A percentile compares a stretch with the other conserved stretches of the same genome.
Evolutionary conservation across 2,888 invertebrate genomes (phyloP).

Genomic region (Empis livida): DNA sequence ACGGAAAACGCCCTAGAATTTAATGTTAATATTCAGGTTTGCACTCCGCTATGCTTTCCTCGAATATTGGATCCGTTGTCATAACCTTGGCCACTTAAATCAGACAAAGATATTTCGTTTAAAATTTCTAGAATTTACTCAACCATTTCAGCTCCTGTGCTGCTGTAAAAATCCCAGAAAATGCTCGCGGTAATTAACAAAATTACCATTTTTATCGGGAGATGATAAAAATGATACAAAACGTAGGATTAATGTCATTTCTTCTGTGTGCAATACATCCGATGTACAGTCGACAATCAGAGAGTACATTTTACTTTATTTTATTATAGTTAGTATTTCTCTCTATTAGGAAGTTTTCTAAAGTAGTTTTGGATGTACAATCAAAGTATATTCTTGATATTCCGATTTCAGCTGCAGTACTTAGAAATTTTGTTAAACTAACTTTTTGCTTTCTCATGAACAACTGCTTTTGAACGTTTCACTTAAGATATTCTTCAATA

Average conservation of each 20-base stretch:
- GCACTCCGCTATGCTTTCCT: conserved; percentile 1
- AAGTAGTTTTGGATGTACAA: too few relatives aligned
- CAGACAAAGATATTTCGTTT: conserved; percentile 1
- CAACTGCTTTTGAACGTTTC: neutral
- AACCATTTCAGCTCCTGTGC: conserved; percentile 1
- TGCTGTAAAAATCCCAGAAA: conserved; percentile 1
- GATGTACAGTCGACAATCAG: neutral
- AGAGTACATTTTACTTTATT: neutral
- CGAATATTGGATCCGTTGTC: conserved; percentile 2
- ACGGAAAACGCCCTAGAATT: conserved; percentile 16
- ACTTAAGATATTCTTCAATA: neutral
- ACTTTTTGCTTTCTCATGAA: neutral
- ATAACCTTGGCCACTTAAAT: conserved; percentile 1
- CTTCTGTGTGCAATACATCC: neutral
- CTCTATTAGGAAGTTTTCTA: too few relatives aligned
- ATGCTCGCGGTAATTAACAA: conserved; percentile 1
- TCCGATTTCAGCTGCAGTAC: neutral
- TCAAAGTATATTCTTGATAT: neutral
- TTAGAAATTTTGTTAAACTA: neutral
- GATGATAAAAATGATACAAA: neutral
- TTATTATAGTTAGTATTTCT: neutral
- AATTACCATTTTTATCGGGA: conserved; percentile 2
- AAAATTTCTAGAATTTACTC: conserved; percentile 1
- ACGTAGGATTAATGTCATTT: conserved; percentile 1
- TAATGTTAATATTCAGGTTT: conserved; percentile 2